Evolutionary conservation across 2,888 invertebrate species (phyloP).

Genomic region (Leptogaster cylindrica): DNA sequence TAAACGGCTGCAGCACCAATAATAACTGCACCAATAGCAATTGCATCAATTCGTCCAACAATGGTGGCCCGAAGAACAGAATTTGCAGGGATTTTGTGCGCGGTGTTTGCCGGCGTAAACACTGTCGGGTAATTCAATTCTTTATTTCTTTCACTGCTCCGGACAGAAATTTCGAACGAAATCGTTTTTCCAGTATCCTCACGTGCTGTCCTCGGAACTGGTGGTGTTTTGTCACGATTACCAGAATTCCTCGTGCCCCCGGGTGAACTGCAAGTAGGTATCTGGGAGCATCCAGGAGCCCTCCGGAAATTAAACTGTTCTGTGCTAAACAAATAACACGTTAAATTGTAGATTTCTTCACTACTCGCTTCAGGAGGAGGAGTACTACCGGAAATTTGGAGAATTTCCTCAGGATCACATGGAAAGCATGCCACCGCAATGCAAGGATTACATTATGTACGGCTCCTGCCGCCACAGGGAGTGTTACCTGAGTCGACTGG

Average conservation of each 20-base stretch:
- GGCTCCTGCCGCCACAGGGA: constrained; percentile 48
- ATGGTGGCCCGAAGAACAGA: constrained; percentile 47
- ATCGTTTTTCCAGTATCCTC: constrained; percentile 48
- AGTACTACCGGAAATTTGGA: constrained; percentile 74
- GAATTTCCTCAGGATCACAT: constrained; percentile 67
- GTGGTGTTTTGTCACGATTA: constrained; percentile 69
- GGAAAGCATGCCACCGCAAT: constrained; percentile 52
- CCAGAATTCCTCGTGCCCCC: constrained; percentile 77
- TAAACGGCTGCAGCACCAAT: too few relatives aligned
- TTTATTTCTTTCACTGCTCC: too few relatives aligned
- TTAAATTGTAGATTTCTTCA: constrained; percentile 70
- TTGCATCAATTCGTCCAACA: constrained; percentile 32
- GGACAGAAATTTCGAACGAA: too few relatives aligned
- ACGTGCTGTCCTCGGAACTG: constrained; percentile 51
- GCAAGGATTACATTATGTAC: constrained; percentile 53
- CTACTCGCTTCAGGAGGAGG: constrained; percentile 77
- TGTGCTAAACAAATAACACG: neutral
- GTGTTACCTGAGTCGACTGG: constrained; percentile 41
- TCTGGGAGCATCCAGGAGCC: neutral
- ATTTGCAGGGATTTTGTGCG: constrained; percentile 68
- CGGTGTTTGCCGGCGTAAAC: constrained; percentile 63
- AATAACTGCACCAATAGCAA: constrained; percentile 15
- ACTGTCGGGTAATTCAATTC: constrained; percentile 48
- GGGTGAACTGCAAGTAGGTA: constrained; percentile 69
- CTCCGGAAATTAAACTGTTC: neutral